Conservation (phyloP, 2,888 invertebrate genomes). For the Girardia tigrina region DNA sequence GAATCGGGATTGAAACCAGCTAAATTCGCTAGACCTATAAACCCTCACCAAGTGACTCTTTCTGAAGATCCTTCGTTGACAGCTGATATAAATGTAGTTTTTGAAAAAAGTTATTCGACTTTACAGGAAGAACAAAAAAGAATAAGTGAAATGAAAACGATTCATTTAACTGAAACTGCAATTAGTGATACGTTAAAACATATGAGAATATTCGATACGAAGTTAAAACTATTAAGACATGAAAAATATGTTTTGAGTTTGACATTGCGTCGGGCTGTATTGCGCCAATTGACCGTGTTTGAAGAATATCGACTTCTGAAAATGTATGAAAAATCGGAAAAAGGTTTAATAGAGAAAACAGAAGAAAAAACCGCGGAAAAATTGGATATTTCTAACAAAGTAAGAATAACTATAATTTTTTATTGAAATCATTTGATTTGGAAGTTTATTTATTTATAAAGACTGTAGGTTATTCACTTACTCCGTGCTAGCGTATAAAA, state of each 20-base stretch:
- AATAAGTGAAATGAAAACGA: neutral
- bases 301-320: constrained; percentile 50
- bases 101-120: neutral
- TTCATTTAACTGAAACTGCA: neutral
- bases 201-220: constrained; percentile 58
- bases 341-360: constrained; percentile 45
- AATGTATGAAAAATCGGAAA: constrained; percentile 50
- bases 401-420: too few relatives aligned
- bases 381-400: constrained; percentile 47
- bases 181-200: constrained; percentile 7
- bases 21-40: neutral
- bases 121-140: neutral
- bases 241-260: constrained; percentile 47
- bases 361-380: constrained; percentile 46
- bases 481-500: too few relatives aligned
- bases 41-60: neutral
- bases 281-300: constrained; percentile 49
- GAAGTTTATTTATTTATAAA: too few relatives aligned
- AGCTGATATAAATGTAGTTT: neutral
- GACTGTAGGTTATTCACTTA: too few relatives aligned
- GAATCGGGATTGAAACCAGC: constrained; percentile 10
- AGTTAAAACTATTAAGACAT: constrained; percentile 45
- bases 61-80: neutral
- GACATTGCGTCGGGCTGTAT: constrained; percentile 48
- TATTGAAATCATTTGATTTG: too few relatives aligned